Evolutionary conservation across 2,797 vertebrate species (phyloP).

Genomic region (Falco cherrug): DNA sequence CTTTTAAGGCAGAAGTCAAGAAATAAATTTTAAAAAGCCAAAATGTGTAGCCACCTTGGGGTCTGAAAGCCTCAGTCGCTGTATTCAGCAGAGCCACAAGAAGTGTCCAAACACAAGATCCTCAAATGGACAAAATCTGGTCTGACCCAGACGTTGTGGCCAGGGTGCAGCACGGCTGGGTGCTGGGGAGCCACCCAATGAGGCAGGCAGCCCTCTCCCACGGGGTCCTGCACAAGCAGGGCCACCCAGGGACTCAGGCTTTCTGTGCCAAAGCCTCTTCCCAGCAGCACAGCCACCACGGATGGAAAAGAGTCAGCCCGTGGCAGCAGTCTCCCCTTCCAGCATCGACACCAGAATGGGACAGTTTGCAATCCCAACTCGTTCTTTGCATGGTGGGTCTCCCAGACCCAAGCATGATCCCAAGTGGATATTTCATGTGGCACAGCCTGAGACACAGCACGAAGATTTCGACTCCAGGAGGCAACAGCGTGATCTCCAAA

Average conservation of each 20-base stretch:
- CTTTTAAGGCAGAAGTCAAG: conserved; percentile 1
- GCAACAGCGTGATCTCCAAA: conserved; percentile 23
- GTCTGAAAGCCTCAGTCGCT: conserved; percentile 57
- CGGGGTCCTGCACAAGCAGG: not conserved
- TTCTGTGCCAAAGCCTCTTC: not conserved
- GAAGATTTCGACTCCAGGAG: conserved; percentile 47
- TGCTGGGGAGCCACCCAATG: not conserved
- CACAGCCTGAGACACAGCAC: conserved; percentile 27
- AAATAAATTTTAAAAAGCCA: conserved; percentile 33
- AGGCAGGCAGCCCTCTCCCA: not conserved
- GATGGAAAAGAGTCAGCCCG: not conserved
- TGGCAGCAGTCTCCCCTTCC: not conserved
- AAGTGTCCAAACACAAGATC: not conserved
- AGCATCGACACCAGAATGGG: not conserved
- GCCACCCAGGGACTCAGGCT: not conserved
- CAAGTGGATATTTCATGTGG: not conserved
- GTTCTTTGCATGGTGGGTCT: not conserved
- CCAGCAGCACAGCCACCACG: not conserved
- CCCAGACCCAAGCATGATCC: not conserved
- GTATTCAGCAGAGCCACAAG: conserved; percentile 4
- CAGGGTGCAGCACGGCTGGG: accelerated
- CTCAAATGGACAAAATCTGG: not conserved
- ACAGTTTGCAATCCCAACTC: not conserved
- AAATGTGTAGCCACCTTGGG: not conserved
- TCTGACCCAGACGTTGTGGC: not conserved